Evolutionary conservation across 2,113 vertebrate genomes (phyloP), one percentile per base, ranked within the genome.

Genomic region (Leptobrachium leishanense): DNA sequence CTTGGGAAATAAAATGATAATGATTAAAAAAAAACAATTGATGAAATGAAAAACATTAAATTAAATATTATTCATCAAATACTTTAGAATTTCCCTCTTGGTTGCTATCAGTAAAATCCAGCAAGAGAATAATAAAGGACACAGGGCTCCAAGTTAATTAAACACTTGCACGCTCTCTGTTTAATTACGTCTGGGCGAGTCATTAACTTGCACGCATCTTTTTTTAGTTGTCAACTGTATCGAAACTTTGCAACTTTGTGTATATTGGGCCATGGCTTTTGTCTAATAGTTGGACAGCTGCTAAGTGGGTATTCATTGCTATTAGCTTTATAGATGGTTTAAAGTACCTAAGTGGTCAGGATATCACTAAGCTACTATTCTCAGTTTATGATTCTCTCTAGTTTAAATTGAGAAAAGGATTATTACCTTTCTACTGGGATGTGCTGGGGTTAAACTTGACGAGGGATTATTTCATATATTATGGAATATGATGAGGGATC

Each of bases 41-140:
- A 81, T 81, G 78, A 81, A 81, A 81, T 81, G 78, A 74, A 81
- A 74, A 81, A 81, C 78, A 81, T 81, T 81, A 81, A 81, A 81
- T 81, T 81, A 81, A 81, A 81, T 81, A 81, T 81, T 81, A 81
- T 81, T 81, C 78, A 81, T 74, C 78, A 74, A 81, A 81, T 68
- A 55, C 54, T 68, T 81, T 74, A 68, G 78, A 81, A 81, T 74
- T 81, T 81, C 78, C 78, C 65, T 81, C 78, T 81, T 71, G 78
- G 78, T 68, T 66, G 53, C 78, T 81, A 81, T 81, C 72, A 74
- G 71, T 68, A 59, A 59, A 76, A 81, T 81, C 78, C 54, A 74
- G 72, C 72, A 81, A 81, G 78, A 74, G 78, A 39, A 68, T 74
- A 81, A 81, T 81, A 81, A 81, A 81, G 71, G 78, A 81, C 78